phyloP scores from a whole-genome alignment of 2,113 vertebrate genomes.

The Willisornis vidua region DNA sequence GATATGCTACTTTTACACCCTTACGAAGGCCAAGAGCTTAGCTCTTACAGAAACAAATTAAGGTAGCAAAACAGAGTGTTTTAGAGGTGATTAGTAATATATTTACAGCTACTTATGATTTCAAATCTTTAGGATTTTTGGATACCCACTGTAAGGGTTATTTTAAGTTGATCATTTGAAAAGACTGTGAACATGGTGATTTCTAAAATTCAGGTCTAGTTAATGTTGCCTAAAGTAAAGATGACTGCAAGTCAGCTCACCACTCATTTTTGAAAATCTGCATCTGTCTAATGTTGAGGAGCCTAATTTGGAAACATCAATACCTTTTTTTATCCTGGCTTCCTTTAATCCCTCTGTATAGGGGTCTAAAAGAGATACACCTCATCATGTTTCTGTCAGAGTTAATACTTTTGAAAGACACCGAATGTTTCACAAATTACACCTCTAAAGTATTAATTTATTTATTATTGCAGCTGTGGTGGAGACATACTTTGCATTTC shows the following conservation, averaged over 20 bases:
- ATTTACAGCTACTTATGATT: neutral
- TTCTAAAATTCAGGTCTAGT: neutral
- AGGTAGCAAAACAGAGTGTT: neutral
- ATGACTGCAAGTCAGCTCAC: neutral
- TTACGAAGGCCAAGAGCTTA: neutral
- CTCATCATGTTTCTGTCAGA: neutral
- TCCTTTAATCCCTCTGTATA: neutral
- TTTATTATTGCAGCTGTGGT: neutral
- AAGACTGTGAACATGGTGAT: neutral
- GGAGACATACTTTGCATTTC: neutral
- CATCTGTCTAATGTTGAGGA: neutral
- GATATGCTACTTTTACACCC: neutral
- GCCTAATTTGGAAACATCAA: neutral
- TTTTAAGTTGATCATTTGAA: neutral
- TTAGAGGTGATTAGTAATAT: neutral
- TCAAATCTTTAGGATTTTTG: neutral
- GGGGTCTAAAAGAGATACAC: neutral
- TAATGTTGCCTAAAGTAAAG: neutral
- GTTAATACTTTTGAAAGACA: neutral
- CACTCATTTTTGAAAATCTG: neutral
- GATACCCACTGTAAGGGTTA: accelerated
- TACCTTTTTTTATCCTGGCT: neutral
- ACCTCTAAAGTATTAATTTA: neutral
- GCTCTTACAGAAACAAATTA: neutral
- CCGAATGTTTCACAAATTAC: neutral